A percentile compares a stretch with the other conserved stretches of the same genome.
Conservation (phyloP, 2,113 vertebrate species). For the Empidonax alnorum region DNA sequence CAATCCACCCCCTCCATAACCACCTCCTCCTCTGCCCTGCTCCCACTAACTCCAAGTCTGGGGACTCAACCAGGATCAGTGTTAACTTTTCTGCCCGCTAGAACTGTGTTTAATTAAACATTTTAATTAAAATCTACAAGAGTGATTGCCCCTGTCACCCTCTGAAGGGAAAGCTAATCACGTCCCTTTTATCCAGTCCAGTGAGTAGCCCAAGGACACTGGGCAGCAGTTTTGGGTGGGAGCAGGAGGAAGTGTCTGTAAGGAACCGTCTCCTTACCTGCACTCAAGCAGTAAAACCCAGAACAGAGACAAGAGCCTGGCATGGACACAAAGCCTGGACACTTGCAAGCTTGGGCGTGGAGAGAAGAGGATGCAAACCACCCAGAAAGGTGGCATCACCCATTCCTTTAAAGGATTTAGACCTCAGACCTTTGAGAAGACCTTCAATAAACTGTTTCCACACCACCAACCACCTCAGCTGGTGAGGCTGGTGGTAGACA, state of each 20-base stretch:
- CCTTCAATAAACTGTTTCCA: neutral
- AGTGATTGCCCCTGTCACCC: slow-evolving; percentile 71
- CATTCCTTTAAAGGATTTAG: neutral
- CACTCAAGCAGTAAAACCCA: neutral
- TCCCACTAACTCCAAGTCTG: neutral
- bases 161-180: slow-evolving; percentile 63
- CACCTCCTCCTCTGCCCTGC: neutral
- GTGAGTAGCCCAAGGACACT: neutral
- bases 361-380: neutral
- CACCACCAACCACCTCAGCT: fast-evolving
- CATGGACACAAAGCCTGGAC: fast-evolving
- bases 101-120: slow-evolving; percentile 75
- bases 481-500: neutral
- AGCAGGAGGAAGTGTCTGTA: neutral
- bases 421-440: neutral
- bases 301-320: neutral
- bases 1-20: neutral
- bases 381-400: neutral
- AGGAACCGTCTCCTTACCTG: neutral
- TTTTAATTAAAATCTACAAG: slow-evolving; percentile 79
- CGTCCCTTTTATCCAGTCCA: slow-evolving; percentile 40
- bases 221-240: neutral
- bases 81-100: slow-evolving; percentile 62
- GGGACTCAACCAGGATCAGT: neutral
- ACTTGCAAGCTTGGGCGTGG: neutral